Base-by-base conservation (phyloP, 2,888 invertebrate species). In the Brenthis hecate region DNA sequence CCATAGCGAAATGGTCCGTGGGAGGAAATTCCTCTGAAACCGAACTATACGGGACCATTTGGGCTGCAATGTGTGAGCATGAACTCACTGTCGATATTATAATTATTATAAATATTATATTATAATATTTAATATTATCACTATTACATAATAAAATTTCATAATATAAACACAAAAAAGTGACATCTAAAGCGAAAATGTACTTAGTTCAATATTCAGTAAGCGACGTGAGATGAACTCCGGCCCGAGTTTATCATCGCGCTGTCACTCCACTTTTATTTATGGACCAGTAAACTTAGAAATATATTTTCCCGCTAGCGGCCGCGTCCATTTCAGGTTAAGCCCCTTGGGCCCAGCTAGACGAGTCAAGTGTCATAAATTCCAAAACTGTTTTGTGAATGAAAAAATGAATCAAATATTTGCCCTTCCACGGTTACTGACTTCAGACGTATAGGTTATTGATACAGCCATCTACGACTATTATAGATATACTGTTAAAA, bases 231-330 rank as follows among this genome's bases (percentile, higher is more conserved):
- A 86, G 88, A 90, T 89, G 89, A 88, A 89, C 90, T 88, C 88
- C 81, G 84, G 85, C 82, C 80, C 78, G 81, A 89, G 90, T 91
- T 91, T 91, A 92, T 92, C 92, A 92, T 91, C 91, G 86, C 84
- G 80, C 88, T 88, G 92, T 92, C 92, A 92, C 91, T 92, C 90
- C 84, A 83, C 85, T 77, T 89, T 91, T 92, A 92, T 92, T 92
- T 92, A 92, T 92, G 90, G 86, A 83, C 87, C 89, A 91, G 92
- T 92, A 90, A 92, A 92, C 92, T 91, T 89, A 89, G 86, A 92
- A 91, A 92, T 92, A 91, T 91, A 92, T 92, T 90, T 91, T 91
- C 86, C 85, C 88, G 82, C 83, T 84, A 85, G 82, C 88, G 87
- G 85, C 85, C 86, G 84, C 89, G 91, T 91, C 92, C 90, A 89